A percentile compares a stretch with the other conserved stretches of the same genome.
Evolutionary conservation across 2,888 invertebrate genomes (phyloP).

Genomic region (Drosophila putrida): DNA sequence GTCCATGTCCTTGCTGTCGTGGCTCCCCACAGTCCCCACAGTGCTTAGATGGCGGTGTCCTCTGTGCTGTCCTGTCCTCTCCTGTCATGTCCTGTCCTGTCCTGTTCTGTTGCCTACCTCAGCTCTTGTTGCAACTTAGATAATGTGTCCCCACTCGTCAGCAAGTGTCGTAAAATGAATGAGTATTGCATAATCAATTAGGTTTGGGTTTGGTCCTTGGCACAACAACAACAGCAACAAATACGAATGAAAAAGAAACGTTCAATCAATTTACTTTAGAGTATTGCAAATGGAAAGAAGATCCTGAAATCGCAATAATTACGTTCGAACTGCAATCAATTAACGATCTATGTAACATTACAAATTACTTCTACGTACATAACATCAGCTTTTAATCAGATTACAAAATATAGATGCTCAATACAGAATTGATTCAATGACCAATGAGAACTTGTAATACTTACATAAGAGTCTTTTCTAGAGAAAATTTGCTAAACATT

Average conservation of each 20-base stretch:
- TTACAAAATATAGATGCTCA: no score
- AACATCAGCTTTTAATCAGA: background rate
- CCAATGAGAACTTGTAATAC: no score
- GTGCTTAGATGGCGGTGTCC: constrained; percentile 7
- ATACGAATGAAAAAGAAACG: background rate
- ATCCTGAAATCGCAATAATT: background rate
- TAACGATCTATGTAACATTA: background rate
- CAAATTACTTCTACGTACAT: background rate
- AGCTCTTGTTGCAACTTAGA: constrained; percentile 28
- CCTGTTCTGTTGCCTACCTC: background rate
- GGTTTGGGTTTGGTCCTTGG: constrained; percentile 12
- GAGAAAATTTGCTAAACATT: no score
- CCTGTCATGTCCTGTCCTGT: background rate
- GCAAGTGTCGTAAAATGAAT: constrained; percentile 43
- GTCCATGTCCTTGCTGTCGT: constrained; percentile 46
- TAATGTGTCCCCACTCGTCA: constrained; percentile 31
- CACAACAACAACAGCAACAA: background rate
- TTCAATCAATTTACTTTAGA: background rate
- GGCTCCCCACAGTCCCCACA: constrained; percentile 13
- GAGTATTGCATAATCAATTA: constrained; percentile 56
- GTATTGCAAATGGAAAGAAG: background rate
- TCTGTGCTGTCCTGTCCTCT: background rate
- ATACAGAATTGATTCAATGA: no score
- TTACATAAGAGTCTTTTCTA: no score
- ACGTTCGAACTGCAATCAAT: background rate